These are phyloP conservation scores for Dastarcus helophoroides DNA, from an alignment of 2,888 invertebrate species.

Conservation along the genomic window DNA sequence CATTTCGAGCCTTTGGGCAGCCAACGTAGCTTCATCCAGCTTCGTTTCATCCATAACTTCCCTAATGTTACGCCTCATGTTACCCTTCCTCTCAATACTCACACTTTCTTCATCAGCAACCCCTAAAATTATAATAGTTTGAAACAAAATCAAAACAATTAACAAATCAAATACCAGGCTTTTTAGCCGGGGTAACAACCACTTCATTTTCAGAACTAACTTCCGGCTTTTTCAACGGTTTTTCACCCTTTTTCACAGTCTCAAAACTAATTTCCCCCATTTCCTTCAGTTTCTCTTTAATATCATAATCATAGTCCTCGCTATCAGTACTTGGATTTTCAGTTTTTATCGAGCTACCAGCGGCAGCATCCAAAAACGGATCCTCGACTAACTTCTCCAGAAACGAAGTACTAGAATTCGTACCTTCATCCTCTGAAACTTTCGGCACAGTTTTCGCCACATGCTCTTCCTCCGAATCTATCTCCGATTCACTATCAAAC, in stretches of 20 bases:
- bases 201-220: constrained; percentile 61
- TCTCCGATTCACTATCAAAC: constrained; percentile 31
- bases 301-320: constrained; percentile 43
- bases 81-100: constrained; percentile 34
- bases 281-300: constrained; percentile 50
- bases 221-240: constrained; percentile 31
- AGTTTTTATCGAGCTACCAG: constrained; percentile 9
- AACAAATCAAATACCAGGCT: constrained; percentile 20
- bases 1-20: constrained; percentile 86
- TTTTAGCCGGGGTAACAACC: constrained; percentile 56
- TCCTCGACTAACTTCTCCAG: constrained; percentile 31
- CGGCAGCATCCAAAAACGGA: constrained; percentile 14
- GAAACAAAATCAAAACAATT: not conserved
- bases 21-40: constrained; percentile 81
- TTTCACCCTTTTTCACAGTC: constrained; percentile 37
- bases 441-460: constrained; percentile 3
- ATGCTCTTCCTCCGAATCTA: constrained; percentile 37
- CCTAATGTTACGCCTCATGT: constrained; percentile 75
- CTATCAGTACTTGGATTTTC: constrained; percentile 23
- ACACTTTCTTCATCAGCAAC: constrained; percentile 23
- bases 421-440: constrained; percentile 28
- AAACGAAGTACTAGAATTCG: constrained; percentile 32
- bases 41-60: constrained; percentile 92
- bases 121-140: constrained; percentile 21
- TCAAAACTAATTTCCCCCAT: constrained; percentile 44